phyloP scores from a whole-genome alignment of 64 coral and sea anemone species.

The Catalaphyllia jardinei region DNA sequence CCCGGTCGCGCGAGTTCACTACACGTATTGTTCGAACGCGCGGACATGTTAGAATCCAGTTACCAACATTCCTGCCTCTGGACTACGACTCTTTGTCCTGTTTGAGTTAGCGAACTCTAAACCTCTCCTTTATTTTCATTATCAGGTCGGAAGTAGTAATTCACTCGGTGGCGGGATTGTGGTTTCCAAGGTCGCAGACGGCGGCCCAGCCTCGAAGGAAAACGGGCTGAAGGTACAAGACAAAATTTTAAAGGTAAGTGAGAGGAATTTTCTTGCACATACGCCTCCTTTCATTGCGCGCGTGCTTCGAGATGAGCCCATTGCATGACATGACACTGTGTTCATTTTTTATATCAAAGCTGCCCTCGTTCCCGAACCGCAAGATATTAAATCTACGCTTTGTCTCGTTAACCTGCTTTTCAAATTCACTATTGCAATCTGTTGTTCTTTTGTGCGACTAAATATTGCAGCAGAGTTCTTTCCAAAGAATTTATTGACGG shows the following conservation, averaged over 20 bases:
- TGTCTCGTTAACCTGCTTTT: conserved; percentile 31
- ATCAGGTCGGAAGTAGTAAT: conserved; percentile 93
- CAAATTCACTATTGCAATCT: not conserved
- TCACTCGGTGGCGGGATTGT: conserved; percentile 86
- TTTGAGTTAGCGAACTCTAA: conserved; percentile 5
- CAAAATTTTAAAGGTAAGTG: conserved; percentile 84
- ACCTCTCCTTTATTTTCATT: conserved; percentile 56
- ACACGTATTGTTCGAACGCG: conserved; percentile 8
- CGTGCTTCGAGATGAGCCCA: not conserved
- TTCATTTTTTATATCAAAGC: conserved; percentile 9
- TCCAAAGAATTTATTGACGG: conserved; percentile 64
- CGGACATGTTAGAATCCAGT: conserved; percentile 4
- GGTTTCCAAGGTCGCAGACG: conserved; percentile 93
- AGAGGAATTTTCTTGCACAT: not conserved
- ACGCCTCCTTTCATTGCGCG: conserved; percentile 1
- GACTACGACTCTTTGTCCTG: not conserved
- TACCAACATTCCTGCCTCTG: not conserved
- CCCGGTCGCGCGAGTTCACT: conserved; percentile 3
- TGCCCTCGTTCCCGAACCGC: not conserved
- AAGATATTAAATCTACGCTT: conserved; percentile 20
- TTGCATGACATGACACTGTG: conserved; percentile 8
- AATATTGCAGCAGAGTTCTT: conserved; percentile 3
- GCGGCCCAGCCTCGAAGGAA: conserved; percentile 87
- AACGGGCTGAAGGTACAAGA: conserved; percentile 82
- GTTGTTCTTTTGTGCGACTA: conserved; percentile 18